phyloP scores from a whole-genome alignment of 2,113 vertebrate species.

The Esox niger region DNA sequence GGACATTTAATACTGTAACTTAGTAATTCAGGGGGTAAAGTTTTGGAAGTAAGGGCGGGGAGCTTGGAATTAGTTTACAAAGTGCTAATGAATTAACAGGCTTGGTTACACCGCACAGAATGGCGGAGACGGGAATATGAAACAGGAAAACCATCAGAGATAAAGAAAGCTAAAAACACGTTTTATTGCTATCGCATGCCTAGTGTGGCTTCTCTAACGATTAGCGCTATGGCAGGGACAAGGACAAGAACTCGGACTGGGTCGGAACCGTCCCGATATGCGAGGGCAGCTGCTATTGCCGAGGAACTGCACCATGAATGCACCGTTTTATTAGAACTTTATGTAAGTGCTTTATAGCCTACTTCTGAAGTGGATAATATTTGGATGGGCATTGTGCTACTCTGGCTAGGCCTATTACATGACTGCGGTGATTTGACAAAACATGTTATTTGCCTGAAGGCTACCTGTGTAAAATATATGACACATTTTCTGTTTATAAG shows the following conservation, averaged over 20 bases:
- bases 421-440: too few species aligned
- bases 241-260: constrained; percentile 34
- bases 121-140: constrained; percentile 3
- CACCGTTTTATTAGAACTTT: constrained; percentile 60
- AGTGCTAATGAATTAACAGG: constrained; percentile 26
- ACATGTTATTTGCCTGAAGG: too few species aligned
- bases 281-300: constrained; percentile 50
- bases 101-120: not conserved
- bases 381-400: not conserved
- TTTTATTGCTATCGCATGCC: not conserved
- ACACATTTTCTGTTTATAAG: too few species aligned
- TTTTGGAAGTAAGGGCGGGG: not conserved
- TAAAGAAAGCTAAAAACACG: not conserved
- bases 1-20: constrained; percentile 22
- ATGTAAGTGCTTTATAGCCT: constrained; percentile 60
- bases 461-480: too few species aligned
- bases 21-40: constrained; percentile 16
- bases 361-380: not conserved
- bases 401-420: not conserved
- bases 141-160: not conserved
- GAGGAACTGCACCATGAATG: constrained; percentile 59
- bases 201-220: constrained; percentile 14
- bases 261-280: constrained; percentile 23
- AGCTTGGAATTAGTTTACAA: constrained; percentile 22
- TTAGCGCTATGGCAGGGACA: constrained; percentile 49